phyloP scores from a whole-genome alignment of 2,113 vertebrate genomes.

The Pygoscelis antarcticus region DNA sequence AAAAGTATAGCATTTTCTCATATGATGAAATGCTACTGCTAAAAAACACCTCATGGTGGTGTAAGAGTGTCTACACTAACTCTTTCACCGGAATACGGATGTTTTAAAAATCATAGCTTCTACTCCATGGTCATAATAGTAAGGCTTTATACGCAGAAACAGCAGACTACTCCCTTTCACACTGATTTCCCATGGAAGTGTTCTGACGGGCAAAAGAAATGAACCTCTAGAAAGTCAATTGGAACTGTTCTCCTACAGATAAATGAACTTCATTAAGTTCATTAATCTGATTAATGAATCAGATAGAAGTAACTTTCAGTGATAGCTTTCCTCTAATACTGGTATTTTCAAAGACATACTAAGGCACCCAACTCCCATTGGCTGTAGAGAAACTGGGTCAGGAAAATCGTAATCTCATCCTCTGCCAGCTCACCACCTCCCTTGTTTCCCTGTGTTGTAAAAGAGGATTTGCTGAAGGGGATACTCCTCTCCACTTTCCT shows the following conservation, averaged over 20 bases:
- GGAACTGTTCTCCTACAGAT: neutral
- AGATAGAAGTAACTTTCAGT: neutral
- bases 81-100: neutral
- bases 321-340: neutral
- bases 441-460: neutral
- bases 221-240: neutral
- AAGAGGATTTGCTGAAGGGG: neutral
- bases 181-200: neutral
- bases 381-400: neutral
- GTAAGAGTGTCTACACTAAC: neutral
- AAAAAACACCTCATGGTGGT: neutral
- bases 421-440: neutral
- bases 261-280: neutral
- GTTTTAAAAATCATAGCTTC: neutral
- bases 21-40: neutral
- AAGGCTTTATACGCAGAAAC: neutral
- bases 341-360: neutral
- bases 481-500: neutral
- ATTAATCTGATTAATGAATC: too few relatives aligned
- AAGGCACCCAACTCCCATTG: neutral
- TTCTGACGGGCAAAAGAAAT: neutral
- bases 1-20: neutral
- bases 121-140: neutral
- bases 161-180: neutral
- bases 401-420: neutral